Evolutionary conservation across 2,888 invertebrate genomes (phyloP).

Genomic region (Mythimna loreyi): DNA sequence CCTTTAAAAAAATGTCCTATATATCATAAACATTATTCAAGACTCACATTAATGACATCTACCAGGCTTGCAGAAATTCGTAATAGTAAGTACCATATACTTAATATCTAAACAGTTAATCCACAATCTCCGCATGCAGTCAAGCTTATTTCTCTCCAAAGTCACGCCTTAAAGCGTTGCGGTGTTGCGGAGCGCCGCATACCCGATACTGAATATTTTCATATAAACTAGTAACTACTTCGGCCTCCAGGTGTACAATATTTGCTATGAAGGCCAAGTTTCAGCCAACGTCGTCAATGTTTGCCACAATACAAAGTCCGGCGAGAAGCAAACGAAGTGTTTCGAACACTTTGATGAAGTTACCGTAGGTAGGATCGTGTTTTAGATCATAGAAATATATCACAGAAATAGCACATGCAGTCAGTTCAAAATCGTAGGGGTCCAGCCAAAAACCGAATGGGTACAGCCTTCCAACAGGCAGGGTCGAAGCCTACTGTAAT

Average conservation of each 20-base stretch:
- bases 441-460: too few relatives aligned
- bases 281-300: conserved; percentile 30
- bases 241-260: conserved; percentile 25
- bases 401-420: not conserved
- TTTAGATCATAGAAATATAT: conserved; percentile 39
- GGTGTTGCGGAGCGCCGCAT: conserved; percentile 11
- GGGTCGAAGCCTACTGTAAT: too few relatives aligned
- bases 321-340: conserved; percentile 36
- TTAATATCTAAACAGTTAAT: conserved; percentile 8
- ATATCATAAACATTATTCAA: too few relatives aligned
- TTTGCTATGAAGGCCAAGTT: conserved; percentile 20
- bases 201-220: conserved; percentile 34
- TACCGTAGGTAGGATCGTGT: conserved; percentile 46
- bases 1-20: too few relatives aligned
- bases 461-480: too few relatives aligned
- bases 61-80: not conserved
- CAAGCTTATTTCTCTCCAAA: conserved; percentile 6
- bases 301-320: conserved; percentile 32
- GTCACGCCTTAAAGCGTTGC: too few relatives aligned
- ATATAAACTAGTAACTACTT: conserved; percentile 17
- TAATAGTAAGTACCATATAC: not conserved
- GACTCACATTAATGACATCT: not conserved
- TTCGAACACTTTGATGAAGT: conserved; percentile 56
- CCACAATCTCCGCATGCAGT: not conserved
- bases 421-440: too few relatives aligned